phyloP scores from a whole-genome alignment of 2,113 vertebrate genomes.

The Heptranchias perlo region DNA sequence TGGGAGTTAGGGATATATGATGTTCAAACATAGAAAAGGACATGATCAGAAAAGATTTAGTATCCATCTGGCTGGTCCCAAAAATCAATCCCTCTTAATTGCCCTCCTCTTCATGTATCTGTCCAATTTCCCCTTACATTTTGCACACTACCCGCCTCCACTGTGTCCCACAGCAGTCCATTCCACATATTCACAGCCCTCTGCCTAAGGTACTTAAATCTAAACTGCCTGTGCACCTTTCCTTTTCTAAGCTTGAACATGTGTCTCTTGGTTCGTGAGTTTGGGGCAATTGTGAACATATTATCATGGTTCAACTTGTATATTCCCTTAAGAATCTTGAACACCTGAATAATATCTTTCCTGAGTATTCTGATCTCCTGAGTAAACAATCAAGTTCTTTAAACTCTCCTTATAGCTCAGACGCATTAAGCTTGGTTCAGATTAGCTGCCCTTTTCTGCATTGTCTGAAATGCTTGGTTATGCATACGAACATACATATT shows the following conservation, averaged over 20 bases:
- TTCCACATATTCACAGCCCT: neutral
- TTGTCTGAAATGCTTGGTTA: neutral
- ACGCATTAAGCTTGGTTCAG: neutral
- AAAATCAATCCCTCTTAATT: neutral
- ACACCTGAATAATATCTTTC: constrained; percentile 1
- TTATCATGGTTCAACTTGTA: neutral
- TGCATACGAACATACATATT: neutral
- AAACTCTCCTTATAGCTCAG: neutral
- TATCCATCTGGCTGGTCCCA: neutral
- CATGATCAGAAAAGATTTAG: neutral
- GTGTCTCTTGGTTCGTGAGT: neutral
- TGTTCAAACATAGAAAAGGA: neutral
- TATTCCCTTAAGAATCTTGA: neutral
- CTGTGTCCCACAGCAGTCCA: neutral
- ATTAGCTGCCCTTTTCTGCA: neutral
- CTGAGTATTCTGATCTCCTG: too few relatives aligned
- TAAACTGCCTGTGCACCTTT: neutral
- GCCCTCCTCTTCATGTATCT: neutral
- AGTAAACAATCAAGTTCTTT: neutral
- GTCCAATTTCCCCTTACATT: neutral
- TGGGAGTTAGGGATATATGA: neutral
- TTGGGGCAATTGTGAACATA: neutral
- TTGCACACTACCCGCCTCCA: neutral
- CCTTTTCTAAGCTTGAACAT: neutral
- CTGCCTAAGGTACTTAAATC: neutral